Evolutionary conservation across 2,888 invertebrate species (phyloP).

Genomic region (Nemapogon koenigi): DNA sequence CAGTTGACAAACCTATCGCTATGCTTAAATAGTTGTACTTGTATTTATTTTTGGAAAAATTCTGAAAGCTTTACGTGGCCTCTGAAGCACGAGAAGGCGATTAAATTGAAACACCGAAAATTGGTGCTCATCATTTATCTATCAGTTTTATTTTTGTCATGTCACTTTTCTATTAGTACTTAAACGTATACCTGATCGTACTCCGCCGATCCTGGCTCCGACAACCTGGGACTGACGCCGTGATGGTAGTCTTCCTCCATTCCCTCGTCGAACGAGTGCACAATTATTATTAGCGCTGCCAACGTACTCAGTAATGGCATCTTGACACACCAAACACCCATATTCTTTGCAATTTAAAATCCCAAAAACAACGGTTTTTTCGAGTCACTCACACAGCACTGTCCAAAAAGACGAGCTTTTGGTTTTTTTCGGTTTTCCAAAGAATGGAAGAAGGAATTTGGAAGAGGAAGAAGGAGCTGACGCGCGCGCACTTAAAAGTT

Average conservation of each 20-base stretch:
- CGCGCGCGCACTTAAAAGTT: neutral
- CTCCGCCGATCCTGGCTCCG: constrained; percentile 30
- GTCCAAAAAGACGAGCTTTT: neutral
- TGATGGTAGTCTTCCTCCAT: constrained; percentile 31
- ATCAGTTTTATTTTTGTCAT: no score
- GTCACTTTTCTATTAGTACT: no score
- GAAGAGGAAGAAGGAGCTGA: neutral
- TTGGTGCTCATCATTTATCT: no score
- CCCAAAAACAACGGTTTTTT: no score
- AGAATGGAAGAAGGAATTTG: neutral
- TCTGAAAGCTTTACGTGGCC: no score
- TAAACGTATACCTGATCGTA: constrained; percentile 37
- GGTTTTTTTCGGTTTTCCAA: neutral
- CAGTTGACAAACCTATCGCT: no score
- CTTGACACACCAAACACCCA: constrained; percentile 43
- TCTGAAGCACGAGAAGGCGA: no score
- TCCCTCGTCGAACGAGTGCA: constrained; percentile 48
- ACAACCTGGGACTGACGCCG: constrained; percentile 32
- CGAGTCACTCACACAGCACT: neutral
- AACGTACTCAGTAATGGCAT: constrained; percentile 55
- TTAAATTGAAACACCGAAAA: no score
- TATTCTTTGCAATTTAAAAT: no score
- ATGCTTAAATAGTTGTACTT: no score
- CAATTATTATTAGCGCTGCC: constrained; percentile 56
- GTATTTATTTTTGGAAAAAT: no score